Base-by-base conservation (phyloP, 2,888 invertebrate genomes). In the Parthenolecanium corni region DNA sequence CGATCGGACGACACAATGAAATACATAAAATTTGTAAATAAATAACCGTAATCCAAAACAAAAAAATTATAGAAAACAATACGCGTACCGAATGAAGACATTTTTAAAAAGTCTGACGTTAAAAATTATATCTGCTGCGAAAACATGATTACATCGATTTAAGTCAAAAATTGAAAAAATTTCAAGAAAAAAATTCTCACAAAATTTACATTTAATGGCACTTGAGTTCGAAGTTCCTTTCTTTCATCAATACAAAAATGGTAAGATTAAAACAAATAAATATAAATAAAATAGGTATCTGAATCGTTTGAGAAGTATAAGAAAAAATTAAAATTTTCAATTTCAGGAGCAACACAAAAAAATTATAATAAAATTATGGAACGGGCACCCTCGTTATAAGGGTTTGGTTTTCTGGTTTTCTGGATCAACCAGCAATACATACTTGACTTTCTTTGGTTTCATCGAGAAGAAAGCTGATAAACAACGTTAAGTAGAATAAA, bases 151-250 rank as follows among this genome's bases (percentile, higher is more conserved):
- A 18, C 36, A 20, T 52, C 18, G 4, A 52, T 36, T 18, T 18
- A 51, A 23, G 6, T 52, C 38, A 25, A 38, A 52, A 52, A 52
- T 36, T 36, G 25, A 36, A 52, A 25, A 52, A 52, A 14, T 51
- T 11, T 16, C 16, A 31, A 38, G 20, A 52, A 52, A 52, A 52
- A 31, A 31, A 31, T 31, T 31, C 16, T 20, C 51, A 18, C 12
- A 16, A 21, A 20, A 31, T 38, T 6, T 49, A 3, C 16, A 40
- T 23, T 42, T 23, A 42, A 42, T 54, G 21, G 42, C 21, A 24
- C 42, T 21, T 54, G 38, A n/a, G 3, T 21, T n/a, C 21, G 5
- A 18, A 23, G 11, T 16, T 31, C 12, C 18, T 31, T 31, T 31
- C 9, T 31, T 4, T 6, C 31, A 31, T 31, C 16, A 47, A 47